Percentiles rank a stretch among this genome's conserved stretches.
phyloP scores from a whole-genome alignment of 53 echinoderm and acorn worm genomes.

The Mesocentrotus franciscanus region DNA sequence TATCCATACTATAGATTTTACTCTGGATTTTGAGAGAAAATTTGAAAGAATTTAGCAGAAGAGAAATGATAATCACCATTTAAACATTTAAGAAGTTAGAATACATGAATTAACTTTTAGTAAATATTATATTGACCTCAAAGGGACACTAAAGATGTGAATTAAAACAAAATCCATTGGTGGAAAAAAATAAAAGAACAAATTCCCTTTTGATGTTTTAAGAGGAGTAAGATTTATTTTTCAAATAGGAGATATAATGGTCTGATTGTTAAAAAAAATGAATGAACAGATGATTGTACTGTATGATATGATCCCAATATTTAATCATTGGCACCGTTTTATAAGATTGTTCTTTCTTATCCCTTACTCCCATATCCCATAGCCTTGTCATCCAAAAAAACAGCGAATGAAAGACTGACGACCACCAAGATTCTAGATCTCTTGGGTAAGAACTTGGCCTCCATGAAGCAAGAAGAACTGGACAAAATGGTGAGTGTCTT shows the following conservation, averaged over 20 bases:
- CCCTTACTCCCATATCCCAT: not conserved
- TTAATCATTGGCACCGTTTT: not conserved
- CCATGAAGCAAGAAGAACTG: not conserved
- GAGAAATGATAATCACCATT: not conserved
- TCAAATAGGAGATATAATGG: no score
- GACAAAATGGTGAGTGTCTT: slow-evolving; percentile 64
- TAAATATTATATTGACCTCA: not conserved
- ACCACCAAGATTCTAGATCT: slow-evolving; percentile 63
- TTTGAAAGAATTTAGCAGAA: not conserved
- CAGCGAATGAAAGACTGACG: not conserved
- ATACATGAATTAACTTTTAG: not conserved
- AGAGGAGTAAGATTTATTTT: no score
- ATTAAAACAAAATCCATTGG: not conserved
- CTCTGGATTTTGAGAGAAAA: not conserved
- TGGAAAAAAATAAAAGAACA: not conserved
- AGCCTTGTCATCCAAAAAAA: slow-evolving; percentile 42
- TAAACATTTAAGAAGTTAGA: not conserved
- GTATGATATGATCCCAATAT: not conserved
- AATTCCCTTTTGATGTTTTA: not conserved
- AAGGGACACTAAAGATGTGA: not conserved
- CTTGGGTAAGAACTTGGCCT: slow-evolving; percentile 66
- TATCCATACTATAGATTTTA: not conserved
- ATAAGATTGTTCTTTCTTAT: not conserved
- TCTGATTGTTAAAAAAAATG: no score
- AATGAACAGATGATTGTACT: not conserved